phyloP scores from a whole-genome alignment of 2,888 invertebrate species.

The Drosophila hamatofila region DNA sequence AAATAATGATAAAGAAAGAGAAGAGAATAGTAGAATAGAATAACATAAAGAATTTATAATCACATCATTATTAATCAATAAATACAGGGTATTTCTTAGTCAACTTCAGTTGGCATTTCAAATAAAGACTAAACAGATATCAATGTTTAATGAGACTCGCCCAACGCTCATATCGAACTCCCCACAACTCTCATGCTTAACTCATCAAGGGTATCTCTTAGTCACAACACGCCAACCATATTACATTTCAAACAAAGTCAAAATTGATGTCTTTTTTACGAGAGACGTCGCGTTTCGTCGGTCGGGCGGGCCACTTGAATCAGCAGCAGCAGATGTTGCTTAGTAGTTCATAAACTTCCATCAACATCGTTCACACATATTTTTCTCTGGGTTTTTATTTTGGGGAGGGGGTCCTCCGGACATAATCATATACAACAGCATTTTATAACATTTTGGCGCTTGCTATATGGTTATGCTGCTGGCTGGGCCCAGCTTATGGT shows the following conservation, averaged over 20 bases:
- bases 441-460: slow-evolving; percentile 67
- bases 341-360: slow-evolving; percentile 60
- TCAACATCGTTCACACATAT: slow-evolving; percentile 64
- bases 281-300: slow-evolving; percentile 53
- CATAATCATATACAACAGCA: slow-evolving; percentile 57
- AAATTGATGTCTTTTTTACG: slow-evolving; percentile 81
- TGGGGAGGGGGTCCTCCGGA: slow-evolving; percentile 27
- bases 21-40: no score
- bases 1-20: no score
- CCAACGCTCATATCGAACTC: background rate
- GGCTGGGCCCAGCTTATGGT: slow-evolving; percentile 17
- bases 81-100: background rate
- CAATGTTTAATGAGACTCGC: background rate
- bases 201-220: background rate
- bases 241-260: slow-evolving; percentile 72
- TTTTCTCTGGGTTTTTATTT: slow-evolving; percentile 21
- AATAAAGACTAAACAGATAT: background rate
- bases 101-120: background rate
- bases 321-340: slow-evolving; percentile 55
- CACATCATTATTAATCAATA: background rate
- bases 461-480: slow-evolving; percentile 28
- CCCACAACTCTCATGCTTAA: background rate
- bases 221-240: slow-evolving; percentile 24
- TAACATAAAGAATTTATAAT: background rate
- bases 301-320: slow-evolving; percentile 69